Evolutionary conservation across 2,888 invertebrate genomes (phyloP).

Genomic region (Euzetes globulus): DNA sequence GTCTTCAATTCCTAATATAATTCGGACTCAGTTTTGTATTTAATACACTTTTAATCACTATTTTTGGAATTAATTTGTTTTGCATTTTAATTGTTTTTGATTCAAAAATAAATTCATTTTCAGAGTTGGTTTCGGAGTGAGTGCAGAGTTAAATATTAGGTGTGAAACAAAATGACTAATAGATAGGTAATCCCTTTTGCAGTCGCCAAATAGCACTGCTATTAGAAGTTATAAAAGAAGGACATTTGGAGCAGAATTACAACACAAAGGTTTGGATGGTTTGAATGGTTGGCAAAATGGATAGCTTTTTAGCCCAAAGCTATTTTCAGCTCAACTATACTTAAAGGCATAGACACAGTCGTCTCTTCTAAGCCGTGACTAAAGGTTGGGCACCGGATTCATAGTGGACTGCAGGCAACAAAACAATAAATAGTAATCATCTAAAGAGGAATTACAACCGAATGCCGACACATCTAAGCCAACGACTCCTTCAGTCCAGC

Average conservation of each 20-base stretch:
- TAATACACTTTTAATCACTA: not conserved
- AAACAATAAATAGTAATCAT: constrained; percentile 1
- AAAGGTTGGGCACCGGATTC: not conserved
- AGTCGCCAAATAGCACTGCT: too few species aligned
- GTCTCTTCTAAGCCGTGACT: not conserved
- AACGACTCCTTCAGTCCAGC: not conserved
- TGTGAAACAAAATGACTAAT: too few species aligned
- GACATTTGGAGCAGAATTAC: not conserved
- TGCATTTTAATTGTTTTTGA: not conserved
- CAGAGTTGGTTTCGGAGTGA: not conserved
- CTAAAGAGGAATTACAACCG: not conserved
- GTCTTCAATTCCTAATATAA: not conserved
- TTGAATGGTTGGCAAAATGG: not conserved
- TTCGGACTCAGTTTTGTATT: not conserved
- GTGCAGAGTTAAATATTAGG: not conserved
- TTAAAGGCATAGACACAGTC: not conserved
- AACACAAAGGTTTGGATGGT: not conserved
- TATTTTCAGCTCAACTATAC: not conserved
- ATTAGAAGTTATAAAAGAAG: not conserved
- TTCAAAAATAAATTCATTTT: not conserved
- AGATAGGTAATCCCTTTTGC: too few species aligned
- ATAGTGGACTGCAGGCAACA: not conserved
- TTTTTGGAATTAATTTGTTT: not conserved
- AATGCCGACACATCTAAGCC: not conserved
- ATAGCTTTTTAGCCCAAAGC: constrained; percentile 1